Conservation (phyloP, 2,797 vertebrate species). For the Pseudochromis fuscus region DNA sequence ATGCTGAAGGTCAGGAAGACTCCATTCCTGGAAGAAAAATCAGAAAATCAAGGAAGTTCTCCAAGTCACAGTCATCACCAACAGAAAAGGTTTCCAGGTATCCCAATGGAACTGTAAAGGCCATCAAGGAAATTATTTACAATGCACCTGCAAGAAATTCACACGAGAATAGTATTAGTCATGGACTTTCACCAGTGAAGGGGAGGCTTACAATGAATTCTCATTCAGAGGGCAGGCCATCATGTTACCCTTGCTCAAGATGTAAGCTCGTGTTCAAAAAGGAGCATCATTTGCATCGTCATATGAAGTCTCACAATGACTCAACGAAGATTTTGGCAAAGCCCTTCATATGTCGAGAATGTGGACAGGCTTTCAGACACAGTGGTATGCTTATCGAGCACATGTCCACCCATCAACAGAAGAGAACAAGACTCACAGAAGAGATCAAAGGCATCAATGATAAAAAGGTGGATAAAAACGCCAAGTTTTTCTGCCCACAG, state of each 20-base stretch:
- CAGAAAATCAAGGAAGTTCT: constrained; percentile 86
- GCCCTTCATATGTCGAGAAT: constrained; percentile 95
- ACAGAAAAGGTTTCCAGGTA: constrained; percentile 86
- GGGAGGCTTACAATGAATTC: constrained; percentile 86
- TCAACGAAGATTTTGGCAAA: constrained; percentile 90
- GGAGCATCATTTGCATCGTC: constrained; percentile 92
- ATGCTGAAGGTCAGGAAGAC: constrained; percentile 80
- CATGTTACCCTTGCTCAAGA: constrained; percentile 92
- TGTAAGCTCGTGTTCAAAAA: constrained; percentile 96
- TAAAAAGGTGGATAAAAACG: constrained; percentile 90
- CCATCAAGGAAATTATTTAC: constrained; percentile 92
- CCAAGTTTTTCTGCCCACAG: constrained; percentile 94
- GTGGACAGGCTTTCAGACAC: constrained; percentile 93
- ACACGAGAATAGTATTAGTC: constrained; percentile 87
- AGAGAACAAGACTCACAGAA: constrained; percentile 88
- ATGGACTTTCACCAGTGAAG: constrained; percentile 89
- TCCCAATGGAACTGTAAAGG: constrained; percentile 89
- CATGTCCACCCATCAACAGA: constrained; percentile 93
- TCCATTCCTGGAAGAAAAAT: constrained; percentile 83
- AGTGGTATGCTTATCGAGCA: constrained; percentile 93
- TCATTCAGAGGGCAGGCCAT: constrained; percentile 87
- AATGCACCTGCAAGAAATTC: constrained; percentile 87
- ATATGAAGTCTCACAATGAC: constrained; percentile 93
- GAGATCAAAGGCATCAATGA: constrained; percentile 90
- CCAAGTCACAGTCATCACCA: constrained; percentile 85